Evolutionary conservation across 2,797 vertebrate species (phyloP).

Genomic region (Sciaenops ocellatus): DNA sequence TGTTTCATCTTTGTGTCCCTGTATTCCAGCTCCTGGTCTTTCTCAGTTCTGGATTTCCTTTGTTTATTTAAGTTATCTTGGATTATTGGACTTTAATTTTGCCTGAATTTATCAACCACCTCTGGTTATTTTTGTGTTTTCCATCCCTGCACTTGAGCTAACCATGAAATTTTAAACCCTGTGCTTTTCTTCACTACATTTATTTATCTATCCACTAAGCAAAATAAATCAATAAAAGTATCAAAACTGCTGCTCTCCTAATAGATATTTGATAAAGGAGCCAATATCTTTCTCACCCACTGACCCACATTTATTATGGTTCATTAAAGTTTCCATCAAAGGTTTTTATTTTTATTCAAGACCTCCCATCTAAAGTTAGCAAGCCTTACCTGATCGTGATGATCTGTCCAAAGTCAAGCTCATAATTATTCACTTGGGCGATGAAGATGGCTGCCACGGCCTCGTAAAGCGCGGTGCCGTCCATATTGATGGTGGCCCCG

Average conservation of each 20-base stretch:
- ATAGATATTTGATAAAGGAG: background rate
- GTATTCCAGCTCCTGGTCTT: too few species aligned
- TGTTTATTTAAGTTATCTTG: too few species aligned
- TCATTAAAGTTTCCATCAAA: background rate
- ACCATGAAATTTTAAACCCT: background rate
- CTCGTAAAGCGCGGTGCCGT: slow-evolving; percentile 96
- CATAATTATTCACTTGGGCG: slow-evolving; percentile 98
- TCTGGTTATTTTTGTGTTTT: too few species aligned
- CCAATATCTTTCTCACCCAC: background rate
- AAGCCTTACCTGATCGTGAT: slow-evolving; percentile 93
- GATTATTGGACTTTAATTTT: too few species aligned
- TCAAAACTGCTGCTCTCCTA: background rate
- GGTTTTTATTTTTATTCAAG: too few species aligned
- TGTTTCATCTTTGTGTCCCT: too few species aligned
- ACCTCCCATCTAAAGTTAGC: too few species aligned
- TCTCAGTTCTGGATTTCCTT: too few species aligned
- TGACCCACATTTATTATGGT: background rate
- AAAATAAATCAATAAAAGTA: background rate
- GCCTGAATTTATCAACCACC: too few species aligned
- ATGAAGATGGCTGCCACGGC: slow-evolving; percentile 98
- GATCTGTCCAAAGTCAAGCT: slow-evolving; percentile 98
- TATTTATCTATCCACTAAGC: background rate
- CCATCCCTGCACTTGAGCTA: too few species aligned
- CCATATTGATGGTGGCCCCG: slow-evolving; percentile 99
- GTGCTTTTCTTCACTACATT: background rate